Percentiles rank a stretch among this genome's conserved stretches.
phyloP scores from a whole-genome alignment of 2,113 vertebrate species.

The Gymnobelideus leadbeateri region DNA sequence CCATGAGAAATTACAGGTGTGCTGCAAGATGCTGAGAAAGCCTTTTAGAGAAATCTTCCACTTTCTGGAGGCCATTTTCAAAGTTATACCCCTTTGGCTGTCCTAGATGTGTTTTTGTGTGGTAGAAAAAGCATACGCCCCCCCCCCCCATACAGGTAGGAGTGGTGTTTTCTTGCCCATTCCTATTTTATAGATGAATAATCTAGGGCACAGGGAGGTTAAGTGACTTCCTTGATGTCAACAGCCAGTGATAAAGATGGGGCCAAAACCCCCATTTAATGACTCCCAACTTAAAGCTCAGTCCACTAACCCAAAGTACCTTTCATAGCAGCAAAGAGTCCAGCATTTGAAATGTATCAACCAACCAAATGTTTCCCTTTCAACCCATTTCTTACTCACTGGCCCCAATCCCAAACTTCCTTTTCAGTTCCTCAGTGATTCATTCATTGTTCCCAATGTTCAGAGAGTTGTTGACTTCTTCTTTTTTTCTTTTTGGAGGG shows the following conservation, averaged over 20 bases:
- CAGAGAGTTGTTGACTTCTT: constrained; percentile 31
- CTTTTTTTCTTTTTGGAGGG: no score
- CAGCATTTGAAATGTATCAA: not conserved
- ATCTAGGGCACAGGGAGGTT: not conserved
- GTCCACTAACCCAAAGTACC: not conserved
- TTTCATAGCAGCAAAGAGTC: constrained; percentile 32
- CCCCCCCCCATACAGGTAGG: no score
- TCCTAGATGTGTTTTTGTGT: no score
- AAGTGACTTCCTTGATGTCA: constrained; percentile 23
- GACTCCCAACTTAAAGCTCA: constrained; percentile 11
- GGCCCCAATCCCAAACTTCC: constrained; percentile 22
- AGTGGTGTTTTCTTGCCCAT: constrained; percentile 32
- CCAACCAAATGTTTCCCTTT: constrained; percentile 44
- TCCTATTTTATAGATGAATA: constrained; percentile 50
- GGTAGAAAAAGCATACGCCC: no score
- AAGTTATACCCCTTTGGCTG: no score
- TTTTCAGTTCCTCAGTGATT: constrained; percentile 33
- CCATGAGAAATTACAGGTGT: no score
- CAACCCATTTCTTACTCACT: constrained; percentile 12
- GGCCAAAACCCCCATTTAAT: constrained; percentile 38
- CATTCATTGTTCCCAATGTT: constrained; percentile 37
- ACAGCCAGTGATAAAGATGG: constrained; percentile 17
- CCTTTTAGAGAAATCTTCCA: no score
- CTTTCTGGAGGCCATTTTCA: no score
- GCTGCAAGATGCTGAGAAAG: no score